Evolutionary conservation across 2,888 invertebrate genomes (phyloP), one percentile per base, ranked within the genome.

Genomic region (Lepidonotus clava): DNA sequence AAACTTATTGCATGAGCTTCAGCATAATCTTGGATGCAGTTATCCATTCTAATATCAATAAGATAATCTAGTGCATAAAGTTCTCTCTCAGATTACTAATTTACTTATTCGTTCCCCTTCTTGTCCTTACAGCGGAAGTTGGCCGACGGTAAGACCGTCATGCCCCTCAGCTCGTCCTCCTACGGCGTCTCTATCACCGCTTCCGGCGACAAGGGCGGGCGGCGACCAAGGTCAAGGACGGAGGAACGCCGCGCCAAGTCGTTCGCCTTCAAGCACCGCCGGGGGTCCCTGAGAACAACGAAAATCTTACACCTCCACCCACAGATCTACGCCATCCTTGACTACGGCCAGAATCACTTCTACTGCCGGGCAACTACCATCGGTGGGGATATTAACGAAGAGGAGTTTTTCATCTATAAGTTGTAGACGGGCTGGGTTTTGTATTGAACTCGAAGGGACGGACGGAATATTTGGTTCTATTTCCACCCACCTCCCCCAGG

Each of bases 261-360:
- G n/a, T 41, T 38, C 28, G 41, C 41, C 46, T 46, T 46, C 46
- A 41, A 51, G 24, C 80, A 24, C 41, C 80, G 28, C 46, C 80
- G 80, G 46, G 28, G 80, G 41, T 1, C 28, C 1, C 41, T 80
- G 41, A 18, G 28, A 8, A 46, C 80, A 5, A 41, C 46, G 46
- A 80, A 80, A 32, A 24, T 80, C n/a, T 34, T 80, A 14, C 80
- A 80, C 80, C 80, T 80, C 21, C 41, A 32, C 4, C 41, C 41
- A 28, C 46, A 80, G 80, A 46, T 80, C 80, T 80, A 80, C 80
- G 32, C 41, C 80, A 80, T 80, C 21, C 80, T 80, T 14, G 80
- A 80, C 28, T 51, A 41, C 46, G 80, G 80, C 21, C 6, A n/a
- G n/a, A 80, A 80, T 46, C 21, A 18, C 24, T 80, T 80, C 80